Base-by-base conservation (phyloP, 2,888 invertebrate genomes). In the Philonicus albiceps region DNA sequence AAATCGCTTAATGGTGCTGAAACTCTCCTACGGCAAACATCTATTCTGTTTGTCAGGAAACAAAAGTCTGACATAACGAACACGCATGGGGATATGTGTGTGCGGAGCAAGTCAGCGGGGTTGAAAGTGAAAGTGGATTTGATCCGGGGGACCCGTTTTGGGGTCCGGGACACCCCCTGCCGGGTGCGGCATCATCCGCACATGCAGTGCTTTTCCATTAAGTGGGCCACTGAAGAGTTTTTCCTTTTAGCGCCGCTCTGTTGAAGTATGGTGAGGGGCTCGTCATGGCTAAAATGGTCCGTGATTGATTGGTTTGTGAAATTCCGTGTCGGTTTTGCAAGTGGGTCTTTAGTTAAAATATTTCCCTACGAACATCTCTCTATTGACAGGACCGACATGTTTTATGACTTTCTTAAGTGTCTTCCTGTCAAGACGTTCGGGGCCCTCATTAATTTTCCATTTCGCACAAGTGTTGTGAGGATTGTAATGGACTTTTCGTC, bases 301-400 rank as follows among this genome's bases (percentile, higher is more conserved):
- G 64, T 81, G 81, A 81, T 81, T 81, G 81, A 81, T 81, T 81
- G 81, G 64, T 81, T 81, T 81, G 55, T 81, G 55, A 81, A 81
- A 55, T 64, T 55, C 37, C 55, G 55, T 81, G 81, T 81, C 81
- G 81, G 81, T 55, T 81, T 81, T 81, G 81, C 81, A 64, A 81
- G 64, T 30, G 55, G 55, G 30, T 81, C 81, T 81, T 55, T 81
- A 81, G 49, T 81, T 81, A 64, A 64, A 81, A 81, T 64, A 81
- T 49, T 81, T 43, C 76, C 40, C 76, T 40, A 6, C 76, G 8
- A 76, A 22, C 34, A n/a, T 34, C 34, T 55, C 31, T 64, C 7
- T 19, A 64, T 55, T 81, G 81, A 81, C 55, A 81, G 55, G 49
- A 34, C 55, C 55, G 55, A 34, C 81, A 34, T 81, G 64, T 81